Percentiles rank a stretch among this genome's conserved stretches.
Conservation (phyloP, 2,797 vertebrate genomes). For the Poliocrania exsul region DNA sequence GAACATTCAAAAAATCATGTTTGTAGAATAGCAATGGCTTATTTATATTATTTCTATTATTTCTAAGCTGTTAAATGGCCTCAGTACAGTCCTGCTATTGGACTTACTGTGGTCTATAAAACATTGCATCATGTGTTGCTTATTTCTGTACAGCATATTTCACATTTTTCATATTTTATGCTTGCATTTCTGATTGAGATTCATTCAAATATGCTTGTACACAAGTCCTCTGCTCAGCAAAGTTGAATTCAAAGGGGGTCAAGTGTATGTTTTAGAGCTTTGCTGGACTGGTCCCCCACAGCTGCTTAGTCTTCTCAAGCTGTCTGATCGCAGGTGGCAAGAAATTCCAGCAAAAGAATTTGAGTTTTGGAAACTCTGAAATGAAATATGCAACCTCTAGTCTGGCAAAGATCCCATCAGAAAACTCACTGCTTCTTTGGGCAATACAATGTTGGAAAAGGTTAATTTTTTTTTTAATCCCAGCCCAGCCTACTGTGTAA, state of each 20-base stretch:
- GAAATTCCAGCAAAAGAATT: neutral
- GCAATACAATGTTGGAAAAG: neutral
- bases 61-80: neutral
- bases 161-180: neutral
- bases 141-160: neutral
- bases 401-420: neutral
- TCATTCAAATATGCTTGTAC: neutral
- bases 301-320: neutral
- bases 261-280: neutral
- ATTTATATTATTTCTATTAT: neutral
- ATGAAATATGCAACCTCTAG: neutral
- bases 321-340: neutral
- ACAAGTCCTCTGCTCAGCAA: neutral
- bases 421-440: neutral
- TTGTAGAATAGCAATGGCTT: neutral
- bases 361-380: neutral
- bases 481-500: neutral
- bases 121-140: neutral
- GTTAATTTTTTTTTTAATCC: neutral
- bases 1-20: neutral
- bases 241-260: neutral
- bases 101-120: neutral
- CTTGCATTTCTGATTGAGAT: neutral
- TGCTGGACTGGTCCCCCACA: neutral
- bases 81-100: neutral